phyloP scores from a whole-genome alignment of 2,113 vertebrate species.

The Opisthocomus hoazin region DNA sequence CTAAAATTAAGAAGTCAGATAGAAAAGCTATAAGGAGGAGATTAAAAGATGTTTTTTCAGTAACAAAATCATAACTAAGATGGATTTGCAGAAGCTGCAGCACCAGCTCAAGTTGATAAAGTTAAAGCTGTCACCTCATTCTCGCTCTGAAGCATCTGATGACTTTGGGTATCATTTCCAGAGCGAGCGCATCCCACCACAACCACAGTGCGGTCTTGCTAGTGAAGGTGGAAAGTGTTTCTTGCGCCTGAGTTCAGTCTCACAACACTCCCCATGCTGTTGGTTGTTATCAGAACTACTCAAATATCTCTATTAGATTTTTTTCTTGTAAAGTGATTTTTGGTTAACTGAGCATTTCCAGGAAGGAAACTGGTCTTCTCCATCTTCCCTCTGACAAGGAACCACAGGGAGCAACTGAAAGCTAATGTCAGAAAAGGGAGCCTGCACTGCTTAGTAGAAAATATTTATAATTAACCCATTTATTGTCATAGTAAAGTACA shows the following conservation, averaged over 20 bases:
- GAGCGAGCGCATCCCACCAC: fast-evolving
- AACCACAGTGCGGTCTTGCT: fast-evolving
- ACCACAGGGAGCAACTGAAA: fast-evolving
- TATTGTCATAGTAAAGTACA: background rate
- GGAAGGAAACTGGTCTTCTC: background rate
- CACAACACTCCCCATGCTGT: fast-evolving
- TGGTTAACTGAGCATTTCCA: background rate
- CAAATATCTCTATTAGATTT: background rate
- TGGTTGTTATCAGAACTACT: background rate
- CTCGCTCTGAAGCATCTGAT: background rate
- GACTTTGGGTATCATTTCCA: background rate
- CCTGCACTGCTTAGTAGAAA: background rate
- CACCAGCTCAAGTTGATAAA: background rate
- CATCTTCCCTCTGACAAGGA: background rate
- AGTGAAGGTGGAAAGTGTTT: background rate
- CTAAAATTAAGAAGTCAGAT: background rate
- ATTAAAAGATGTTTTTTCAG: background rate
- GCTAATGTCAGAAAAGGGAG: background rate
- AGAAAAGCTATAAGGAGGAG: background rate
- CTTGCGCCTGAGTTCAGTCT: background rate
- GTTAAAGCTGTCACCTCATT: background rate
- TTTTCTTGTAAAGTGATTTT: background rate
- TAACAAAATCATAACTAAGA: background rate
- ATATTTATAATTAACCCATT: background rate
- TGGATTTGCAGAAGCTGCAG: background rate